Evolutionary conservation across 2,113 vertebrate species (phyloP), one percentile per base, ranked within the genome.

Genomic region (Pipra filicauda): DNA sequence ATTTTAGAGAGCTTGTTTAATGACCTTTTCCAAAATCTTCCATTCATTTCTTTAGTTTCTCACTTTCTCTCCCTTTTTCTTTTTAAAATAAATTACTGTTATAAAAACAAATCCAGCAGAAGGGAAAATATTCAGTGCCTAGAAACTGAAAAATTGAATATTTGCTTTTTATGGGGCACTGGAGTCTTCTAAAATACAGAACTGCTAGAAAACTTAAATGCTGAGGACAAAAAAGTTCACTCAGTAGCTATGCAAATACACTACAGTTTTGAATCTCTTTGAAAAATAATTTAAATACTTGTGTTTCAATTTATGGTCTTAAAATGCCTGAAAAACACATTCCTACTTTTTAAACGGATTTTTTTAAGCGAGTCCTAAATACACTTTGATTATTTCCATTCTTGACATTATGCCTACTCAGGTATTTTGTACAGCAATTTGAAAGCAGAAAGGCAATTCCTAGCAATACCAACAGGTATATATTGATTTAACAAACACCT

Each of bases 61-160:
- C 96, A 95, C 96, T 69, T 92, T 96, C 73, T 97, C 95, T 97
- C 97, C 76, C 86, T 95, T 97, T 94, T 97, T 97, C 97, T 94
- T 97, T 93, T 97, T 96, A 97, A 97, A 97, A 99, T 98, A 99
- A 99, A 99, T 98, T 98, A 98, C 92, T 41, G 95, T 93, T 97
- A 96, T 97, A 98, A 98, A 99, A 99, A 98, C 98, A 98, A 98
- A 98, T 98, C 91, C 96, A 98, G 97, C 96, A 98, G 97, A 98
- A 98, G 98, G 97, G 95, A 98, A 98, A 98, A 97, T 97, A 98
- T 97, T 97, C 97, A 98, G 97, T 97, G 93, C 96, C 95, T 91
- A 98, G 96, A 95, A 98, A 97, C 97, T 97, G 97, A 98, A 98
- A 97, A 97, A 98, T 98, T 97, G 96, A 98, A 97, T 97, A 98